phyloP scores from a whole-genome alignment of 2,113 vertebrate species.

The Alouatta palliata region DNA sequence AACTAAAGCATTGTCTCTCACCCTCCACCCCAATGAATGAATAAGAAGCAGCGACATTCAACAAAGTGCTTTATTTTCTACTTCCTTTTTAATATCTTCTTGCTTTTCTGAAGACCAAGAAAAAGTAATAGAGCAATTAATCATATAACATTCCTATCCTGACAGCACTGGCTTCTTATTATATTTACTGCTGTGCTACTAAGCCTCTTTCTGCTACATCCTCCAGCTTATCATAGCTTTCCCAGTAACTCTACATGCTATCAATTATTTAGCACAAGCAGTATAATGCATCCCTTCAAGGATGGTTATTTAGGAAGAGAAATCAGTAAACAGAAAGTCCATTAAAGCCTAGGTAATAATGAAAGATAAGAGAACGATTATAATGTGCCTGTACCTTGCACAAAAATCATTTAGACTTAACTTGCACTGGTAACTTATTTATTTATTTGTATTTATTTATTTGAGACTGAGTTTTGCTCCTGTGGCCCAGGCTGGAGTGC shows the following conservation, averaged over 20 bases:
- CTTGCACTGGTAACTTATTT: neutral
- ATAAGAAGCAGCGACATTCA: conserved; percentile 6
- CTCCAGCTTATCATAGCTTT: conserved; percentile 52
- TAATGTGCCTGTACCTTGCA: conserved; percentile 47
- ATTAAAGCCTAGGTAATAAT: conserved; percentile 75
- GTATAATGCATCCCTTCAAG: conserved; percentile 67
- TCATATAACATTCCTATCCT: conserved; percentile 58
- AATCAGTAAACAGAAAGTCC: conserved; percentile 78
- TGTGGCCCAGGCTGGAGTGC: too few relatives aligned
- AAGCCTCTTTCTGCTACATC: conserved; percentile 3
- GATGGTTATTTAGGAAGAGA: conserved; percentile 72
- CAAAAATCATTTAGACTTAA: conserved; percentile 56
- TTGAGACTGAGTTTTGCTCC: neutral
- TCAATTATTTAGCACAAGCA: conserved; percentile 72
- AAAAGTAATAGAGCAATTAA: conserved; percentile 76
- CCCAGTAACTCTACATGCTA: conserved; percentile 57
- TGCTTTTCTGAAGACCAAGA: conserved; percentile 1
- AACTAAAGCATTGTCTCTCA: neutral
- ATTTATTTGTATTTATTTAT: neutral
- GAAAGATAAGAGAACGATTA: conserved; percentile 64
- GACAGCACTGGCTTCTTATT: conserved; percentile 59
- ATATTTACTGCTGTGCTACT: conserved; percentile 42
- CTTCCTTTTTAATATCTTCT: conserved; percentile 54
- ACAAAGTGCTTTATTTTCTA: neutral
- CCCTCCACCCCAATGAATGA: neutral